A percentile compares a stretch with the other conserved stretches of the same genome.
Evolutionary conservation across 2,888 invertebrate genomes (phyloP).

Genomic region (Selenia dentaria): DNA sequence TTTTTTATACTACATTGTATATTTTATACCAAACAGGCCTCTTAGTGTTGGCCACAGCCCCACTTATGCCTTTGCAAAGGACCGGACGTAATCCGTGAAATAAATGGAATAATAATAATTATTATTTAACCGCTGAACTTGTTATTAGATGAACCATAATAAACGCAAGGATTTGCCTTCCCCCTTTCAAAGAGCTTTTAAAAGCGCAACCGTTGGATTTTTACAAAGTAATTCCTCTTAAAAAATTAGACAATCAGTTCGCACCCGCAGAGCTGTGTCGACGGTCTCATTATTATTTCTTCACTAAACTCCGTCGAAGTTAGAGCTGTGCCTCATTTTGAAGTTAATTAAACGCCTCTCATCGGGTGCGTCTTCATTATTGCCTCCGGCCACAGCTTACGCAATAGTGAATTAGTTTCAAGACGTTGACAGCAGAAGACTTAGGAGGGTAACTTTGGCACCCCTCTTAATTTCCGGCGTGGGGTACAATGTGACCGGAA

Average conservation of each 20-base stretch:
- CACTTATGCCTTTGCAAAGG: too few relatives aligned
- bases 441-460: slow-evolving; percentile 24
- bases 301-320: slow-evolving; percentile 53
- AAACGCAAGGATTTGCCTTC: too few relatives aligned
- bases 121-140: too few relatives aligned
- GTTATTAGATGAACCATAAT: too few relatives aligned
- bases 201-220: not conserved
- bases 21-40: too few relatives aligned
- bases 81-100: too few relatives aligned
- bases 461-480: slow-evolving; percentile 32
- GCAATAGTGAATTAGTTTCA: slow-evolving; percentile 22
- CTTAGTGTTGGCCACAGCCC: too few relatives aligned
- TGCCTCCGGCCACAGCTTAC: slow-evolving; percentile 39
- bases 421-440: slow-evolving; percentile 26
- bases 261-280: slow-evolving; percentile 31
- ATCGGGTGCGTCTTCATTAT: slow-evolving; percentile 68
- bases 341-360: slow-evolving; percentile 74
- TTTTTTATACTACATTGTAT: too few relatives aligned
- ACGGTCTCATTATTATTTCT: slow-evolving; percentile 65
- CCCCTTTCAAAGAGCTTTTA: too few relatives aligned
- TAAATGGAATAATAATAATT: too few relatives aligned
- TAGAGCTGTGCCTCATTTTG: slow-evolving; percentile 57
- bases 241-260: slow-evolving; percentile 32
- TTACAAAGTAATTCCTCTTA: slow-evolving; percentile 21
- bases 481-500: slow-evolving; percentile 21